These are phyloP conservation scores for Sebastes oblongus DNA, from an alignment of 2,797 vertebrate genomes.

Conservation along the genomic window DNA sequence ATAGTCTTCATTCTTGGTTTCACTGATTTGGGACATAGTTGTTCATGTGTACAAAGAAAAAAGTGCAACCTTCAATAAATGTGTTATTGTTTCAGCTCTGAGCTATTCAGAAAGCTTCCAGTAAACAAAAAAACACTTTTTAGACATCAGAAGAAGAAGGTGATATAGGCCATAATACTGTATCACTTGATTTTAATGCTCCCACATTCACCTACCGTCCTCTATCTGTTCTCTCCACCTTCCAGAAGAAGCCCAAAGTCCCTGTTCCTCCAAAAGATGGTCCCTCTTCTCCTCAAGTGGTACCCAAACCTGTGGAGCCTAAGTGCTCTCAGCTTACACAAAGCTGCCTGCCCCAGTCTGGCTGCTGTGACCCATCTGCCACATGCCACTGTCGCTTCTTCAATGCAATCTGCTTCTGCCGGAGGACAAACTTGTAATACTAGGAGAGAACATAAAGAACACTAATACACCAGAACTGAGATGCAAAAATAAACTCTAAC, in stretches of 20 bases:
- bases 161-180: not conserved
- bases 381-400: slow-evolving; percentile 91
- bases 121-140: not conserved
- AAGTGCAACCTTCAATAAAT: not conserved
- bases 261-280: not conserved
- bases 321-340: slow-evolving; percentile 84
- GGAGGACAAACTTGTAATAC: slow-evolving; percentile 67
- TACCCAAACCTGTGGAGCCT: not conserved
- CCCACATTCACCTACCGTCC: not conserved
- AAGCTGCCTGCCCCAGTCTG: slow-evolving; percentile 83
- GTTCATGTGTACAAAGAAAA: not conserved
- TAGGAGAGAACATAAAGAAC: slow-evolving; percentile 29
- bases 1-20: not conserved
- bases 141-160: not conserved
- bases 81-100: not conserved
- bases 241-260: slow-evolving; percentile 42
- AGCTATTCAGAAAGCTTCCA: not conserved
- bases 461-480: not conserved
- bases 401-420: slow-evolving; percentile 86
- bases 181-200: not conserved
- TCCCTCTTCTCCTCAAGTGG: not conserved
- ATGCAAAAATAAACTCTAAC: not conserved
- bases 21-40: not conserved
- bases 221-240: not conserved
- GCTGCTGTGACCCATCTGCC: slow-evolving; percentile 85